Conservation (phyloP, 2,888 invertebrate genomes). For the Muschampia plurimacula region DNA sequence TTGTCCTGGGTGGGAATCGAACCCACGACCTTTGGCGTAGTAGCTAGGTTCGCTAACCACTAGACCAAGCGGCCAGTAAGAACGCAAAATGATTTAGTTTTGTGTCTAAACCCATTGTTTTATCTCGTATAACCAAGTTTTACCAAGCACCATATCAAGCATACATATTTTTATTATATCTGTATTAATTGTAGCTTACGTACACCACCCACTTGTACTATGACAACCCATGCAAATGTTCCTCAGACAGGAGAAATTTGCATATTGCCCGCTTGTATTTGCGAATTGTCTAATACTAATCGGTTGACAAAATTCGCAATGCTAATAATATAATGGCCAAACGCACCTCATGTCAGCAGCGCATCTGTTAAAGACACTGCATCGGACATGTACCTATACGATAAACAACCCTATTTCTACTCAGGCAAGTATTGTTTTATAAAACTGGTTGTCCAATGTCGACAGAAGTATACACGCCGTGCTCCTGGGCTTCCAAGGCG, state of each 20-base stretch:
- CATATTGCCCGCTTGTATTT: conserved; percentile 75
- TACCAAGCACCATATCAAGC: conserved; percentile 2
- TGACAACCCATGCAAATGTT: conserved; percentile 35
- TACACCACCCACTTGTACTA: conserved; percentile 23
- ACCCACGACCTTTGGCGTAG: too few species aligned
- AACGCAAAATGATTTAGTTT: too few species aligned
- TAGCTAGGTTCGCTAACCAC: too few species aligned
- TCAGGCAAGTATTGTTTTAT: conserved; percentile 10
- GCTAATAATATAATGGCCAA: conserved; percentile 80
- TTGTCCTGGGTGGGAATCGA: too few species aligned
- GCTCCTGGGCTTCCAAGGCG: conserved; percentile 56
- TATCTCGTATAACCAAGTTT: too few species aligned
- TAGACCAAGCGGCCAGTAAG: too few species aligned
- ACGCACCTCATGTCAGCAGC: conserved; percentile 68
- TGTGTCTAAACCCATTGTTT: too few species aligned
- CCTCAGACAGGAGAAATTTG: conserved; percentile 57
- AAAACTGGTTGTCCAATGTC: conserved; percentile 8
- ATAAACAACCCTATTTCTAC: conserved; percentile 53
- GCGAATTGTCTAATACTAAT: conserved; percentile 69
- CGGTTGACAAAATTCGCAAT: conserved; percentile 79
- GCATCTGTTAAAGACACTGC: conserved; percentile 61
- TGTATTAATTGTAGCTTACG: conserved; percentile 32
- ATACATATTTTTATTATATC: conserved; percentile 31
- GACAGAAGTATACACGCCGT: neutral
- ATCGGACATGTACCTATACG: conserved; percentile 42